Percentiles rank a stretch among this genome's conserved stretches.
Conservation (phyloP, 2,888 invertebrate species). For the Lasioglossum leucozonium region DNA sequence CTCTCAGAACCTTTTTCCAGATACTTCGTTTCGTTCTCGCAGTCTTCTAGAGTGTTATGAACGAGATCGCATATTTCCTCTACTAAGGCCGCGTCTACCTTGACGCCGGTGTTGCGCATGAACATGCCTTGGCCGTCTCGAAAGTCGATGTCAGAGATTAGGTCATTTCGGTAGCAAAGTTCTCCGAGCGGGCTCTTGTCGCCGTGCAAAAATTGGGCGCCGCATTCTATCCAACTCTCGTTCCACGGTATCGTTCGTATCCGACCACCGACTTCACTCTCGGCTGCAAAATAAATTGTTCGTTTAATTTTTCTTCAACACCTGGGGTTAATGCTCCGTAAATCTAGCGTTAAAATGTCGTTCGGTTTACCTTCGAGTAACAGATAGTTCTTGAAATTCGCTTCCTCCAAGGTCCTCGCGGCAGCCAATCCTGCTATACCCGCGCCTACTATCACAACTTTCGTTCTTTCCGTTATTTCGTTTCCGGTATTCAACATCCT, state of each 20-base stretch:
- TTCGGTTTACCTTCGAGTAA: conserved; percentile 85
- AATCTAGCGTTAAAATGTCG: background rate
- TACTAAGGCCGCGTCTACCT: conserved; percentile 84
- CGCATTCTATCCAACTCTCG: conserved; percentile 85
- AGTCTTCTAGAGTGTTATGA: conserved; percentile 85
- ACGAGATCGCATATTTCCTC: conserved; percentile 85
- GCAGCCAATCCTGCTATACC: conserved; percentile 88
- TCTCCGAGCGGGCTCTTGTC: conserved; percentile 86
- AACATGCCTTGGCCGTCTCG: conserved; percentile 87
- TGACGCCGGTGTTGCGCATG: conserved; percentile 85
- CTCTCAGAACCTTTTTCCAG: conserved; percentile 61
- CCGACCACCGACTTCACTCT: conserved; percentile 86
- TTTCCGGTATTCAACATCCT: conserved; percentile 35
- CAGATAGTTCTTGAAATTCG: conserved; percentile 85
- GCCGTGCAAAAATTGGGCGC: conserved; percentile 89
- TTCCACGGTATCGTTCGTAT: conserved; percentile 84
- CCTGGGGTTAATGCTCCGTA: background rate
- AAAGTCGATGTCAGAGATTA: conserved; percentile 85
- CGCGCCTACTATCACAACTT: conserved; percentile 87
- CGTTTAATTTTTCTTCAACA: background rate
- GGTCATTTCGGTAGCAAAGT: conserved; percentile 84
- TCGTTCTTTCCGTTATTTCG: conserved; percentile 66
- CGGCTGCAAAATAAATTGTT: conserved; percentile 78
- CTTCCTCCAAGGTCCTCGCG: conserved; percentile 85
- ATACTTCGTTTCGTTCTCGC: conserved; percentile 81